A percentile compares a stretch with the other conserved stretches of the same genome.
phyloP scores from a whole-genome alignment of 2,113 vertebrate genomes.

The Lampris incognitus region DNA sequence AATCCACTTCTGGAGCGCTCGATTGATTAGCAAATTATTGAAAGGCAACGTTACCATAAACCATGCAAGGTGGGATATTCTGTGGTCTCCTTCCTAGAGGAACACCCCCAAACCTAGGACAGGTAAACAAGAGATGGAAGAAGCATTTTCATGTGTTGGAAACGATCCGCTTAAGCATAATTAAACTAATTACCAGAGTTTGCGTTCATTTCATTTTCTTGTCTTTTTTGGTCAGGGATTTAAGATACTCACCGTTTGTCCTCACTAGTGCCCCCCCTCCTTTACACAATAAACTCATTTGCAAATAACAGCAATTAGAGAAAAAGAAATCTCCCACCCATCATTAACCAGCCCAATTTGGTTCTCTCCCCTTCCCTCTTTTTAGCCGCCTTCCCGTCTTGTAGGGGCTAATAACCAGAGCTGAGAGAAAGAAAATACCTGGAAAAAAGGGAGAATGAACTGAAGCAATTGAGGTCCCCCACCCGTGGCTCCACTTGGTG shows the following conservation, averaged over 20 bases:
- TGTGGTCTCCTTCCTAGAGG: constrained; percentile 63
- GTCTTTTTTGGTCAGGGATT: constrained; percentile 76
- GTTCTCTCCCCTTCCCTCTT: constrained; percentile 75
- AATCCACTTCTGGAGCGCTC: constrained; percentile 53
- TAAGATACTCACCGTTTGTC: constrained; percentile 89
- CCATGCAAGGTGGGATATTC: constrained; percentile 26
- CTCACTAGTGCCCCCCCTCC: constrained; percentile 88
- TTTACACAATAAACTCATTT: constrained; percentile 91
- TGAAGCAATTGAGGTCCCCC: constrained; percentile 93
- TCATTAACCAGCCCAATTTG: constrained; percentile 85
- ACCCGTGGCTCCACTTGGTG: constrained; percentile 89
- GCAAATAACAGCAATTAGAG: constrained; percentile 89
- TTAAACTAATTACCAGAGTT: constrained; percentile 99
- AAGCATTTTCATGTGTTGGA: constrained; percentile 70
- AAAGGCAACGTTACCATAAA: constrained; percentile 46
- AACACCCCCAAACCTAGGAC: constrained; percentile 49
- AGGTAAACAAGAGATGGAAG: constrained; percentile 39
- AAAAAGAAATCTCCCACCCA: constrained; percentile 84
- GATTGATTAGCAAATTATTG: constrained; percentile 47
- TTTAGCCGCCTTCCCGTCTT: constrained; percentile 90
- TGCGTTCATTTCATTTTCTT: constrained; percentile 83
- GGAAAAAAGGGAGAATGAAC: constrained; percentile 83
- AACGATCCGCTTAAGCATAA: constrained; percentile 97
- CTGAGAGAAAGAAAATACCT: constrained; percentile 86
- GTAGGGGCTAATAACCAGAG: constrained; percentile 92